A percentile compares a stretch with the other conserved stretches of the same genome.
phyloP scores from a whole-genome alignment of 2,797 vertebrate genomes.

The Peromyscus aztecus region DNA sequence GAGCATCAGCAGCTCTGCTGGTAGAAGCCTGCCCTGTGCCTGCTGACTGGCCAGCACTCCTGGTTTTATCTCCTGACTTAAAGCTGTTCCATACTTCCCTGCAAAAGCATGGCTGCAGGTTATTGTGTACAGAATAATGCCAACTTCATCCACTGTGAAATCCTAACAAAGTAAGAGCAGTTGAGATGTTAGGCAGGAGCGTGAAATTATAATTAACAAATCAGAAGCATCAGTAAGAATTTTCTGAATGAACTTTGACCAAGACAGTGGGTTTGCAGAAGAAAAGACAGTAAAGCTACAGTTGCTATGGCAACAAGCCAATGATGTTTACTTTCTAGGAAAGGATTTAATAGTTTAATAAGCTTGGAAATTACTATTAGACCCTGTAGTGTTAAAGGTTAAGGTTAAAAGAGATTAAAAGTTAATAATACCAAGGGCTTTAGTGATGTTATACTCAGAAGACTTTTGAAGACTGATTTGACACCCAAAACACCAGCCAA shows the following conservation, averaged over 20 bases:
- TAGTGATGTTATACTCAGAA: slow-evolving; percentile 48
- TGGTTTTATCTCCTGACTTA: not conserved
- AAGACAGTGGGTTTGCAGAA: slow-evolving; percentile 45
- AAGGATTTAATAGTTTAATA: slow-evolving; percentile 66
- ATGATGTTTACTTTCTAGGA: slow-evolving; percentile 38
- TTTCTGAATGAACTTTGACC: not conserved
- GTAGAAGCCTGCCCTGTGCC: slow-evolving; percentile 30
- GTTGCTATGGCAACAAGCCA: slow-evolving; percentile 58
- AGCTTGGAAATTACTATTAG: slow-evolving; percentile 51
- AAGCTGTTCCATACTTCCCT: not conserved
- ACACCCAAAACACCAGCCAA: slow-evolving; percentile 7
- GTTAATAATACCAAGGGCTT: slow-evolving; percentile 49
- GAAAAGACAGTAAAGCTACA: slow-evolving; percentile 27
- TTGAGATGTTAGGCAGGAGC: not conserved
- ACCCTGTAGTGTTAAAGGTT: slow-evolving; percentile 46
- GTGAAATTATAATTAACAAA: slow-evolving; percentile 29
- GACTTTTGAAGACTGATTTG: slow-evolving; percentile 52
- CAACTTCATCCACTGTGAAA: not conserved
- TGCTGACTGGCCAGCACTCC: not conserved
- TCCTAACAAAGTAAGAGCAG: not conserved
- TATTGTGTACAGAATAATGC: not conserved
- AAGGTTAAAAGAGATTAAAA: slow-evolving; percentile 65
- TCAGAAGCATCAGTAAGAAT: slow-evolving; percentile 9
- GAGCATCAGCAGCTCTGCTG: slow-evolving; percentile 18
- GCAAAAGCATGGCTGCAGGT: not conserved